phyloP scores from a whole-genome alignment of 2,888 invertebrate genomes.

The Phasia obesa region DNA sequence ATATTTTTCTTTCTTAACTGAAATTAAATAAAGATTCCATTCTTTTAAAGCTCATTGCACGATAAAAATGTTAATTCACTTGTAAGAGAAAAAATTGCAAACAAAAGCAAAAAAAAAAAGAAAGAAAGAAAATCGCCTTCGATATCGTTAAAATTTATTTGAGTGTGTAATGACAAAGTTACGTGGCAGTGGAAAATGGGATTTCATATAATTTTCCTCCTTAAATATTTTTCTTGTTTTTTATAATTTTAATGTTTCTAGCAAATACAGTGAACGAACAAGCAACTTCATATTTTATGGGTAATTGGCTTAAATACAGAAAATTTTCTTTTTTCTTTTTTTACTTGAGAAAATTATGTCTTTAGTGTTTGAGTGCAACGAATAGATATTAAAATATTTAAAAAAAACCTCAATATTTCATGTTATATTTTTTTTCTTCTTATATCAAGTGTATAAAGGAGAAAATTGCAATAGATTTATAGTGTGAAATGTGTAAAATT shows the following conservation, averaged over 20 bases:
- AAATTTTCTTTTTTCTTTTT: background rate
- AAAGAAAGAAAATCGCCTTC: constrained; percentile 10
- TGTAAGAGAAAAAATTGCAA: no score
- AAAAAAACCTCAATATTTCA: background rate
- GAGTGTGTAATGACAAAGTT: constrained; percentile 49
- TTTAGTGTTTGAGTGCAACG: constrained; percentile 45
- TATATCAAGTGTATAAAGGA: constrained; percentile 19
- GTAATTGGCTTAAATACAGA: constrained; percentile 35
- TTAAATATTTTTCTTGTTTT: background rate
- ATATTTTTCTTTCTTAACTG: no score
- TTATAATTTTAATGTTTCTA: background rate
- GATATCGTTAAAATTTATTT: constrained; percentile 35
- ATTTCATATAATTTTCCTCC: constrained; percentile 14
- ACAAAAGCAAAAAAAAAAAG: background rate
- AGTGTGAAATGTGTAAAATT: constrained; percentile 46
- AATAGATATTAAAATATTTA: constrained; percentile 34
- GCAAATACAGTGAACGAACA: background rate
- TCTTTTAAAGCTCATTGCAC: no score
- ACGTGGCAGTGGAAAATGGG: constrained; percentile 43
- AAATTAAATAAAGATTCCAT: no score
- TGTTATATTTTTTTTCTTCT: constrained; percentile 2
- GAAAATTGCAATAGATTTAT: constrained; percentile 45
- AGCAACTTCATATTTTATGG: constrained; percentile 38
- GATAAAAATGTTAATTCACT: no score
- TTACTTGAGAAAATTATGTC: background rate